Evolutionary conservation across 1,140 invertebrate genomes (phyloP).

Genomic region (Caenorhabditis briggsae): DNA sequence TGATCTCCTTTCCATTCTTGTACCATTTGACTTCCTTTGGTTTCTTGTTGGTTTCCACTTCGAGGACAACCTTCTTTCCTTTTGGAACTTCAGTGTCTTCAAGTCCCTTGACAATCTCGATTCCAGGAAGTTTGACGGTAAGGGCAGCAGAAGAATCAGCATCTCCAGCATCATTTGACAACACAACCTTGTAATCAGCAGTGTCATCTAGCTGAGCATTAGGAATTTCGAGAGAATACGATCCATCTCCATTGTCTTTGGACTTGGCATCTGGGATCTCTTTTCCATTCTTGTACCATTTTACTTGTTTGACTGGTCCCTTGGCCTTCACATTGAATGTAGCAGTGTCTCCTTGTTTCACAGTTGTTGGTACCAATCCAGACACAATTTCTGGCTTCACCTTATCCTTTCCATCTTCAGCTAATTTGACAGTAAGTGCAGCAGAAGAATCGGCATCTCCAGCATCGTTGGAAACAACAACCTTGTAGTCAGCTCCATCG

Average conservation of each 20-base stretch:
- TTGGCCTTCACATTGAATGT: conserved; percentile 63
- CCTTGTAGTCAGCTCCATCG: conserved; percentile 79
- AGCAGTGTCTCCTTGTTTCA: conserved; percentile 64
- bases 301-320: conserved; percentile 68
- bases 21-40: conserved; percentile 70
- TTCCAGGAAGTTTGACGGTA: conserved; percentile 61
- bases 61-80: conserved; percentile 84
- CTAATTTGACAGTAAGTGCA: conserved; percentile 71
- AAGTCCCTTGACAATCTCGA: conserved; percentile 64
- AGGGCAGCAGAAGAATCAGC: conserved; percentile 64
- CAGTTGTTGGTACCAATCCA: conserved; percentile 65
- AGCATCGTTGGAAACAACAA: conserved; percentile 71
- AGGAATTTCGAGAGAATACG: conserved; percentile 78
- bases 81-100: conserved; percentile 81
- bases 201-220: conserved; percentile 79
- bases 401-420: conserved; percentile 53
- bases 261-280: conserved; percentile 73
- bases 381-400: conserved; percentile 52
- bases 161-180: conserved; percentile 71
- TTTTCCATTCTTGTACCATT: conserved; percentile 75
- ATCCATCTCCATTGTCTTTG: conserved; percentile 74
- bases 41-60: conserved; percentile 60
- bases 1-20: conserved; percentile 85
- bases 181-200: conserved; percentile 79
- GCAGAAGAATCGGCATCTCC: conserved; percentile 73